phyloP scores from a whole-genome alignment of 1,140 invertebrate genomes.

The Ditylenchus dipsaci region DNA sequence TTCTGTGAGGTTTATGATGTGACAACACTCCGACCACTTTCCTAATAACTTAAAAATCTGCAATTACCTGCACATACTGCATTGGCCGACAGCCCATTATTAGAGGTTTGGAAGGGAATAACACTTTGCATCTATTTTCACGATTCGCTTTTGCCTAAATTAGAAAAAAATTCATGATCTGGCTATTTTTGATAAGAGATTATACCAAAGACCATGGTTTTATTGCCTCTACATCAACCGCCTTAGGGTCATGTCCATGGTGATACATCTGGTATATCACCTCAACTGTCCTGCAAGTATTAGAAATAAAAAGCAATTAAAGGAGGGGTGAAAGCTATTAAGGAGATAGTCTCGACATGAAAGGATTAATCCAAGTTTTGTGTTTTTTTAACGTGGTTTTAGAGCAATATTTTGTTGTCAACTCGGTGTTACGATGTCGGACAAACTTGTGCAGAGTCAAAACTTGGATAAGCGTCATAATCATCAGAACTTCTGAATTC shows the following conservation, averaged over 20 bases:
- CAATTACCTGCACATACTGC: not conserved
- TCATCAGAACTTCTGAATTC: too few relatives aligned
- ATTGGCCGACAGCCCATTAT: not conserved
- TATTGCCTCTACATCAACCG: not conserved
- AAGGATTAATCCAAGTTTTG: too few relatives aligned
- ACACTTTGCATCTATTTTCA: not conserved
- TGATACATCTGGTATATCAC: not conserved
- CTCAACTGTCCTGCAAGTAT: not conserved
- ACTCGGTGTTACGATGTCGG: too few relatives aligned
- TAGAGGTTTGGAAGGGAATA: not conserved
- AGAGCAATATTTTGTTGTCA: too few relatives aligned
- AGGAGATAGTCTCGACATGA: too few relatives aligned
- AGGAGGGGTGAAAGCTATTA: too few relatives aligned
- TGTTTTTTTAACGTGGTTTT: too few relatives aligned
- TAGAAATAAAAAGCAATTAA: not conserved
- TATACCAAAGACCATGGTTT: slow-evolving; percentile 1
- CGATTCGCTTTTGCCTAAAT: slow-evolving; percentile 1
- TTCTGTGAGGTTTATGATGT: too few relatives aligned
- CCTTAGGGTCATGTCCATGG: not conserved
- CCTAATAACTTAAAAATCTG: not conserved
- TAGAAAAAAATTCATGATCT: not conserved
- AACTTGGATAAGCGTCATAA: too few relatives aligned
- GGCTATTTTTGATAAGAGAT: not conserved
- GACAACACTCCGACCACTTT: too few relatives aligned
- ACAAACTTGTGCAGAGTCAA: too few relatives aligned